A percentile compares a stretch with the other conserved stretches of the same genome.
These are phyloP conservation scores for Tachina fera DNA, from an alignment of 2,888 invertebrate genomes.

Conservation along the genomic window DNA sequence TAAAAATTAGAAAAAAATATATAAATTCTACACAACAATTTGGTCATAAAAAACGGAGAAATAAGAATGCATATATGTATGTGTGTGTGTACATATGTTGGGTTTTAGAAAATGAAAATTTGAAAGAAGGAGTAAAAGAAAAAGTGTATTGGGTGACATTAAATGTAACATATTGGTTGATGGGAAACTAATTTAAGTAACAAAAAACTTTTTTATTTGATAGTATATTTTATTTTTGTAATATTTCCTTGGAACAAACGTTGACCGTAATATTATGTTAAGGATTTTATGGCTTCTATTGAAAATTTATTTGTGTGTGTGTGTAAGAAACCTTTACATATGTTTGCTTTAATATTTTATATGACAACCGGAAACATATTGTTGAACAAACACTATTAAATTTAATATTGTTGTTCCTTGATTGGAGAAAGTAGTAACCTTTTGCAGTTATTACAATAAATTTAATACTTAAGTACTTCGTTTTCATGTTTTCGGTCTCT, in stretches of 20 bases:
- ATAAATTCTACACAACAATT: background rate
- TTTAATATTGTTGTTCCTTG: conserved; percentile 19
- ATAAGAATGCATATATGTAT: background rate
- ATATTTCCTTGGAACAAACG: background rate
- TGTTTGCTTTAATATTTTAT: conserved; percentile 9
- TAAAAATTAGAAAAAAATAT: conserved; percentile 6
- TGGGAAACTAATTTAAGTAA: conserved; percentile 67
- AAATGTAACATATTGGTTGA: conserved; percentile 67
- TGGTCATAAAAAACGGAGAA: background rate
- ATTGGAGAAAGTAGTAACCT: background rate
- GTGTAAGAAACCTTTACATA: background rate
- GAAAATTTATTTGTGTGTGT: conserved; percentile 31
- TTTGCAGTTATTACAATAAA: background rate
- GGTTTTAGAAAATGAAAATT: conserved; percentile 16
- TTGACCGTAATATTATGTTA: conserved; percentile 2
- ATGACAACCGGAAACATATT: conserved; percentile 23
- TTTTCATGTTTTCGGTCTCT: background rate
- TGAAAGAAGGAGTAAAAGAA: background rate
- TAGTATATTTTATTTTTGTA: conserved; percentile 1
- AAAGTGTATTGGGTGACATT: conserved; percentile 53
- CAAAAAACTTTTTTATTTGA: conserved; percentile 46
- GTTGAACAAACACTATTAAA: conserved; percentile 38
- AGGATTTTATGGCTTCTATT: conserved; percentile 46
- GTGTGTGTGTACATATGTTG: background rate
- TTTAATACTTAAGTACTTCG: background rate